These are phyloP conservation scores for Corella eumyota DNA, from an alignment of 23 tunicate genomes.

Conservation along the genomic window DNA sequence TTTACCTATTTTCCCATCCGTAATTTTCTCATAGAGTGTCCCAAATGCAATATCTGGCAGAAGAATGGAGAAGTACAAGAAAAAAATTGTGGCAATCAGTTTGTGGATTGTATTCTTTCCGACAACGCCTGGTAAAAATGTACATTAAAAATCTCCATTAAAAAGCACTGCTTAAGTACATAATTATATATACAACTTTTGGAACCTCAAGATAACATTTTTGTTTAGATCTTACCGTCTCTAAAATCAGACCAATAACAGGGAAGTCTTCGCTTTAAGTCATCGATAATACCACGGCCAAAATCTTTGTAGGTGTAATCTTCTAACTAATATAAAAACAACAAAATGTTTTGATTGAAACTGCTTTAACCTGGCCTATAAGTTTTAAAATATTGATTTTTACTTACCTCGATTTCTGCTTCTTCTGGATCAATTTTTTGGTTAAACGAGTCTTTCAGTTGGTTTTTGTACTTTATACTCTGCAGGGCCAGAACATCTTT, in stretches of 20 bases:
- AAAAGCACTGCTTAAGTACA: too few relatives aligned
- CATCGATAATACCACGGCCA: slow-evolving; percentile 78
- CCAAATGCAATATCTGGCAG: slow-evolving; percentile 96
- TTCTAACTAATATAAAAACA: too few relatives aligned
- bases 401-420: too few relatives aligned
- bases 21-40: slow-evolving; percentile 65
- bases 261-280: slow-evolving; percentile 55
- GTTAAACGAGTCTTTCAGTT: slow-evolving; percentile 16
- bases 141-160: too few relatives aligned
- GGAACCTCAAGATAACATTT: too few relatives aligned
- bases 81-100: slow-evolving; percentile 56
- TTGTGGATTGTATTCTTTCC: slow-evolving; percentile 79
- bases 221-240: slow-evolving; percentile 94
- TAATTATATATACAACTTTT: too few relatives aligned
- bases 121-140: slow-evolving; percentile 41
- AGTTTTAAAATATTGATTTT: too few relatives aligned
- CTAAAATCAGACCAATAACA: slow-evolving; percentile 60
- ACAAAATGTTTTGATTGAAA: too few relatives aligned
- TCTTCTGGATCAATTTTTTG: slow-evolving; percentile 4
- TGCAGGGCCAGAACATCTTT: slow-evolving; percentile 46
- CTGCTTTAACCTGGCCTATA: too few relatives aligned
- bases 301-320: too few relatives aligned
- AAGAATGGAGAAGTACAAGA: slow-evolving; percentile 87
- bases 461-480: slow-evolving; percentile 33
- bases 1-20: slow-evolving; percentile 60